Conservation (phyloP, 35 echinoderm and acorn worm genomes). For the Ophioderma brevispina region DNA sequence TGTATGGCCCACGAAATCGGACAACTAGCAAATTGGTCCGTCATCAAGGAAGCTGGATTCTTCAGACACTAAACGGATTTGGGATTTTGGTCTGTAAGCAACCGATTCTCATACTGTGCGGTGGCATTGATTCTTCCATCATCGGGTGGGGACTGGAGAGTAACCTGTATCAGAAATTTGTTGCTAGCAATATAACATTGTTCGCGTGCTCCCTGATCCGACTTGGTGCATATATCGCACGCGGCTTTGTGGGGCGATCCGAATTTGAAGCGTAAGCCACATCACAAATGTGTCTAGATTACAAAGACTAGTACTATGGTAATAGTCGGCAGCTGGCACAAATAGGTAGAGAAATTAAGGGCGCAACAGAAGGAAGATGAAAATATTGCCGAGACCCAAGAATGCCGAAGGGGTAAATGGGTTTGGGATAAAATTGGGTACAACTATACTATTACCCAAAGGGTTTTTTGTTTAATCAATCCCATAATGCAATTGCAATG, state of each 20-base stretch:
- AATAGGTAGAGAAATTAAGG: slow-evolving; percentile 60
- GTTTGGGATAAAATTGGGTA: neutral
- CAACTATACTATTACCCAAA: too few relatives aligned
- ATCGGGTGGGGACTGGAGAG: slow-evolving; percentile 94
- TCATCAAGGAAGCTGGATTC: slow-evolving; percentile 87
- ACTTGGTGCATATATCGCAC: slow-evolving; percentile 92
- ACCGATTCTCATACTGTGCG: slow-evolving; percentile 53
- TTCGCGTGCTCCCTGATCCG: slow-evolving; percentile 77
- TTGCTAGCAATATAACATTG: slow-evolving; percentile 85
- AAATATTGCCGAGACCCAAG: neutral
- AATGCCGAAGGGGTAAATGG: slow-evolving; percentile 29
- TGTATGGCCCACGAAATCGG: slow-evolving; percentile 49
- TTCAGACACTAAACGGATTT: slow-evolving; percentile 90
- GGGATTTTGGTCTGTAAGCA: slow-evolving; percentile 83
- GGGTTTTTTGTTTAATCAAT: too few relatives aligned
- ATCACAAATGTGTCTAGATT: slow-evolving; percentile 96
- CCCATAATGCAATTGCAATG: too few relatives aligned
- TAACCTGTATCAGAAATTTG: slow-evolving; percentile 96
- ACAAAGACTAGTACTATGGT: slow-evolving; percentile 64
- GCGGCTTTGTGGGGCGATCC: slow-evolving; percentile 74
- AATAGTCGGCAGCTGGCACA: slow-evolving; percentile 71
- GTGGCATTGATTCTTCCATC: slow-evolving; percentile 84
- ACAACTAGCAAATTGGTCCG: slow-evolving; percentile 72
- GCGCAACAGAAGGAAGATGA: slow-evolving; percentile 29
- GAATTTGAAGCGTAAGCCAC: slow-evolving; percentile 71